A percentile compares a stretch with the other conserved stretches of the same genome.
phyloP scores from a whole-genome alignment of 2,113 vertebrate genomes.

The Petrocephalus microphthalmus region DNA sequence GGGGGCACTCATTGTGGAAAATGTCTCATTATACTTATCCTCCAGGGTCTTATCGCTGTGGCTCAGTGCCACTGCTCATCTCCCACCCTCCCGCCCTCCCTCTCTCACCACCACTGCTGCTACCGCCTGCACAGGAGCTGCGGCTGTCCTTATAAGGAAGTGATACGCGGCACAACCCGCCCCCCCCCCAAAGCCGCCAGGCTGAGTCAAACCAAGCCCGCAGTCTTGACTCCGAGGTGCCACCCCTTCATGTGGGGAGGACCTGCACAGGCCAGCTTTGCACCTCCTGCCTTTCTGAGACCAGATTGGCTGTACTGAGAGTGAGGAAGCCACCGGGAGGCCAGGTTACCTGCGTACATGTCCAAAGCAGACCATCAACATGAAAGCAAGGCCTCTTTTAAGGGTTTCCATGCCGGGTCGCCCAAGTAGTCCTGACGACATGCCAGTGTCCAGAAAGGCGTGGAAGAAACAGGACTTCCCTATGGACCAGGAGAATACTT shows the following conservation, averaged over 20 bases:
- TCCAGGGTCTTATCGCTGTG: neutral
- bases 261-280: neutral
- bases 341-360: neutral
- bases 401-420: neutral
- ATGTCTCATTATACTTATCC: neutral
- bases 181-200: neutral
- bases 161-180: neutral
- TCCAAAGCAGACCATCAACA: neutral
- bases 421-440: neutral
- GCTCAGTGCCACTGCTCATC: neutral
- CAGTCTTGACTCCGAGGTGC: neutral
- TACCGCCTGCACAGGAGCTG: neutral
- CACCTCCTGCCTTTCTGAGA: neutral
- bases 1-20: neutral
- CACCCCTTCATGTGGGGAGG: neutral
- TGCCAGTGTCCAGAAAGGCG: neutral
- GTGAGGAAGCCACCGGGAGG: neutral
- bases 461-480: neutral
- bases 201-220: neutral
- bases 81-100: neutral
- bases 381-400: neutral
- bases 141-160: slow-evolving; percentile 22
- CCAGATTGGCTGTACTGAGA: neutral
- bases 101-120: neutral
- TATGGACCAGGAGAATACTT: neutral